A percentile compares a stretch with the other conserved stretches of the same genome.
Evolutionary conservation across 2,113 vertebrate species (phyloP).

Genomic region (Protomyctophum bolini): DNA sequence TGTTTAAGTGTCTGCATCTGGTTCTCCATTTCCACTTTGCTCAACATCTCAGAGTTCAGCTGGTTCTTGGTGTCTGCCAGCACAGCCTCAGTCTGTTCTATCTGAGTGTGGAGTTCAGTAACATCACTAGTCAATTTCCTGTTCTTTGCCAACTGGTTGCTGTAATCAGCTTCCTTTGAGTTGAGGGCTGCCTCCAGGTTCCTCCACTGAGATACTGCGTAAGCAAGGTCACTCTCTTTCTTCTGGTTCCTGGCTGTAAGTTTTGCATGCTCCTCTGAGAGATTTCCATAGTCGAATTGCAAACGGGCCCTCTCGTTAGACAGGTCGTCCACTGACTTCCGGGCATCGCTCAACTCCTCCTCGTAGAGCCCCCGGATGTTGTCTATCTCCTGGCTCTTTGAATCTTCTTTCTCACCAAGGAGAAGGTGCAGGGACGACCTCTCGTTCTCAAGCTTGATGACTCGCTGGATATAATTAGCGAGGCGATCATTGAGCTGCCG

Average conservation of each 20-base stretch:
- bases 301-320: slow-evolving; percentile 81
- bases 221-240: slow-evolving; percentile 78
- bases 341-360: slow-evolving; percentile 81
- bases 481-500: slow-evolving; percentile 86
- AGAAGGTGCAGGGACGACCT: slow-evolving; percentile 68
- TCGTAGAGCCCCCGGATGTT: slow-evolving; percentile 79
- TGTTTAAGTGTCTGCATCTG: slow-evolving; percentile 81
- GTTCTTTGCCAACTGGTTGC: slow-evolving; percentile 73
- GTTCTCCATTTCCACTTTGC: slow-evolving; percentile 82
- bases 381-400: slow-evolving; percentile 62
- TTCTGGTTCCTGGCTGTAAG: slow-evolving; percentile 82
- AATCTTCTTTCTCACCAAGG: slow-evolving; percentile 73
- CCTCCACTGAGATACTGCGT: slow-evolving; percentile 66
- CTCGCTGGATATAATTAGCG: slow-evolving; percentile 84
- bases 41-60: slow-evolving; percentile 80
- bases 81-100: slow-evolving; percentile 67
- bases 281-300: slow-evolving; percentile 77
- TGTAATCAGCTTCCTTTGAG: slow-evolving; percentile 75
- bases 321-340: slow-evolving; percentile 76
- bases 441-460: slow-evolving; percentile 79
- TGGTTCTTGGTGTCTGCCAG: slow-evolving; percentile 77
- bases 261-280: slow-evolving; percentile 76
- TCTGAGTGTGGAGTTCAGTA: slow-evolving; percentile 71
- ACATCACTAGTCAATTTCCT: slow-evolving; percentile 64
- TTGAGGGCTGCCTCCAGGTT: slow-evolving; percentile 75